Percentiles rank a stretch among this genome's conserved stretches.
Conservation (phyloP, 2,113 vertebrate species). For the Phoxinus phoxinus region DNA sequence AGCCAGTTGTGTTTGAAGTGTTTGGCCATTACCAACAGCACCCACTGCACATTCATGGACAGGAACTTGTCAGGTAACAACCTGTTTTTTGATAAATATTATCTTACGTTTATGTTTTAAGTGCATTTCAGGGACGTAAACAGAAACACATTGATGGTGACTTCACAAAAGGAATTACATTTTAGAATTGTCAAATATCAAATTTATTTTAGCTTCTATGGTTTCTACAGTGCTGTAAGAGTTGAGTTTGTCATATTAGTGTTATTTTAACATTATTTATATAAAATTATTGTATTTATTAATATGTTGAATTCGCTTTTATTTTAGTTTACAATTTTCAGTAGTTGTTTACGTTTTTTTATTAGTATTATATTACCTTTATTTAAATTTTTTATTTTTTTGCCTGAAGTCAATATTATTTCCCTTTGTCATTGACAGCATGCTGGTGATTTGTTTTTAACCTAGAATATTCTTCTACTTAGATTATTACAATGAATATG, state of each 20-base stretch:
- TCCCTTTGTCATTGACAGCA: neutral
- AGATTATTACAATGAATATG: neutral
- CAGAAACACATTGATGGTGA: neutral
- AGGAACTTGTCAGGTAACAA: constrained; percentile 87
- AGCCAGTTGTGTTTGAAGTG: constrained; percentile 97
- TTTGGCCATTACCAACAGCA: constrained; percentile 98
- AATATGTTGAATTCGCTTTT: neutral
- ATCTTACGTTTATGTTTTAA: neutral
- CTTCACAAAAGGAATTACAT: neutral
- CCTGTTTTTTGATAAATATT: neutral
- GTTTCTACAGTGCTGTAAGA: neutral
- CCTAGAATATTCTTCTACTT: neutral
- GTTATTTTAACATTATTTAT: neutral
- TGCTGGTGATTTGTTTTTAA: neutral
- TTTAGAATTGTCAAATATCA: neutral
- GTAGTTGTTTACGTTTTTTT: neutral
- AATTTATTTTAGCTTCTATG: neutral
- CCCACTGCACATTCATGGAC: constrained; percentile 87
- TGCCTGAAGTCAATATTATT: neutral
- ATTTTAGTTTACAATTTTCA: neutral
- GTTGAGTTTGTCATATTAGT: neutral
- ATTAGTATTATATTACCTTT: too few relatives aligned
- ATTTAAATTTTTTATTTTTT: too few relatives aligned
- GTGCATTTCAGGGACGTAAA: neutral
- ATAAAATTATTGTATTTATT: neutral